Evolutionary conservation across 2,113 vertebrate species (phyloP).

Genomic region (Stomatorhinus ivindoensis): DNA sequence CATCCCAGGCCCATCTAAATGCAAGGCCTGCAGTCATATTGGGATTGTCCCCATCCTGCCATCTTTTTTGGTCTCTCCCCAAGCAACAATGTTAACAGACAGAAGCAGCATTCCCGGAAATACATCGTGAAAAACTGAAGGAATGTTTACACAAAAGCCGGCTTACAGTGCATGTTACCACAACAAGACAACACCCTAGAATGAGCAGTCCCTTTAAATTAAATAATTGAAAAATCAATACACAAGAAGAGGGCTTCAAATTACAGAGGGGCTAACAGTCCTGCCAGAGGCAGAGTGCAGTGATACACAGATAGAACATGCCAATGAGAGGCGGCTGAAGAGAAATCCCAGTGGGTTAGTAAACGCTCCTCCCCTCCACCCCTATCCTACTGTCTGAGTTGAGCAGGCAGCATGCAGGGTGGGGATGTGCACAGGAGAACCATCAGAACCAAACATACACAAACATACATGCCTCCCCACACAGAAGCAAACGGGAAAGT

Average conservation of each 20-base stretch:
- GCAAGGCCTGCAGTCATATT: not conserved
- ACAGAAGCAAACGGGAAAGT: not conserved
- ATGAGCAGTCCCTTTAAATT: not conserved
- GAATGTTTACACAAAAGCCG: not conserved
- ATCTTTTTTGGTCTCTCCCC: not conserved
- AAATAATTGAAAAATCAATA: not conserved
- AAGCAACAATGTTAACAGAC: not conserved
- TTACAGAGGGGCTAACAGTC: not conserved
- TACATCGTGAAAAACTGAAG: not conserved
- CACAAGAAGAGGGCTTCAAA: not conserved
- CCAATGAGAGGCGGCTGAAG: not conserved
- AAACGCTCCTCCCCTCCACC: not conserved
- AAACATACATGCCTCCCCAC: not conserved
- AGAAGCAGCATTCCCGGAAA: not conserved
- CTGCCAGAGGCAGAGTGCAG: not conserved
- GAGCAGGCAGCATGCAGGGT: not conserved
- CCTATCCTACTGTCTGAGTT: not conserved
- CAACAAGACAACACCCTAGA: not conserved
- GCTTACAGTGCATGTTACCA: not conserved
- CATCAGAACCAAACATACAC: not conserved
- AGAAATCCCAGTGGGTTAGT: not conserved
- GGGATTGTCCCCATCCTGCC: not conserved
- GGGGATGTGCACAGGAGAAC: not conserved
- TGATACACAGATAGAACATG: not conserved
- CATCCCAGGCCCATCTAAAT: not conserved